A percentile compares a stretch with the other conserved stretches of the same genome.
These are phyloP conservation scores for Tetragonula clypearis DNA, from an alignment of 1,140 invertebrate genomes.

Conservation along the genomic window DNA sequence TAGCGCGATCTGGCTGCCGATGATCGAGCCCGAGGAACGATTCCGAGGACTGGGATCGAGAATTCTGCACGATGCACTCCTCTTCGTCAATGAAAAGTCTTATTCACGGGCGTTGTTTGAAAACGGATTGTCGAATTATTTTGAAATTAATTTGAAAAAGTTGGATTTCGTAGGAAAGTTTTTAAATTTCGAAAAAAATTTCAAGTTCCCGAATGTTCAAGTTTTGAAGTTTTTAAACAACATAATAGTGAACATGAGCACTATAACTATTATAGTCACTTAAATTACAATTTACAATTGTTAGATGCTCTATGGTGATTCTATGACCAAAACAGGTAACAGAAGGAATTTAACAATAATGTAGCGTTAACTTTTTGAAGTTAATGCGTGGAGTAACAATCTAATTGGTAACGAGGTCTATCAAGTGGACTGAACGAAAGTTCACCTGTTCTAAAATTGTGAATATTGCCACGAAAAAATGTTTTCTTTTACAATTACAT, in stretches of 20 bases:
- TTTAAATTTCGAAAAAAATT: background rate
- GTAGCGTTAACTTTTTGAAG: too few relatives aligned
- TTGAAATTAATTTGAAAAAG: too few relatives aligned
- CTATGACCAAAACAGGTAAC: background rate
- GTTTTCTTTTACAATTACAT: background rate
- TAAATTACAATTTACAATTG: background rate
- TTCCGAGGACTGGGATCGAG: background rate
- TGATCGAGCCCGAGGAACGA: conserved; percentile 1
- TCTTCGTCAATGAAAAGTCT: background rate
- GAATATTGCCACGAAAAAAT: background rate
- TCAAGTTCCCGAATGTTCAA: background rate
- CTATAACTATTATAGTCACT: background rate
- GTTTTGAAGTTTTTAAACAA: background rate
- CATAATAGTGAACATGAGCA: too few relatives aligned
- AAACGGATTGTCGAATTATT: background rate
- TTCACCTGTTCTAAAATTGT: background rate
- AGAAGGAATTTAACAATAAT: too few relatives aligned
- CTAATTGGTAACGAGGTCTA: background rate
- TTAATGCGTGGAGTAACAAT: background rate
- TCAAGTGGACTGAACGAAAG: too few relatives aligned
- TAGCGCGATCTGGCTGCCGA: conserved; percentile 22
- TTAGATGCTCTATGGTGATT: too few relatives aligned
- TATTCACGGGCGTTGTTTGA: too few relatives aligned
- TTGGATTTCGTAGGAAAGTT: too few relatives aligned
- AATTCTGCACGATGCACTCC: background rate